These are phyloP conservation scores for Micoletzkya japonica DNA, from an alignment of 2,888 invertebrate genomes.

Conservation along the genomic window DNA sequence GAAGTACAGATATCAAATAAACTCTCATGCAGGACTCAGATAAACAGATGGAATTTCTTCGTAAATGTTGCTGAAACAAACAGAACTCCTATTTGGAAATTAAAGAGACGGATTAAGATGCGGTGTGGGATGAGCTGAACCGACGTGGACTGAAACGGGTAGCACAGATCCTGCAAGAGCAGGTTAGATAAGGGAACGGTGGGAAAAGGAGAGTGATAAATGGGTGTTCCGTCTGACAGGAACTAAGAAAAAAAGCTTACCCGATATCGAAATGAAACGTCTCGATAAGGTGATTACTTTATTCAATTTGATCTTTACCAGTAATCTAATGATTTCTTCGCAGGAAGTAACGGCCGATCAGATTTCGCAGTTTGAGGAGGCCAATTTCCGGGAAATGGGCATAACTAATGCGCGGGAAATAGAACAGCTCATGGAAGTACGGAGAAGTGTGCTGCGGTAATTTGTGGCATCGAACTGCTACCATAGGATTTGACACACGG, in stretches of 20 bases:
- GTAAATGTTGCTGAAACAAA: too few relatives aligned
- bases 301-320: background rate
- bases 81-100: too few relatives aligned
- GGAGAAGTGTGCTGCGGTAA: too few relatives aligned
- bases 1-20: too few relatives aligned
- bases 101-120: background rate
- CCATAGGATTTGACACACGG: too few relatives aligned
- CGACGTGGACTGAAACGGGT: background rate
- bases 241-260: too few relatives aligned
- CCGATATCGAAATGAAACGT: too few relatives aligned
- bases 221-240: too few relatives aligned
- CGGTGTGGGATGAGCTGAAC: background rate
- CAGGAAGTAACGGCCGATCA: conserved; percentile 17
- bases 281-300: background rate
- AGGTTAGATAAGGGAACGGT: background rate
- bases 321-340: background rate
- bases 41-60: too few relatives aligned
- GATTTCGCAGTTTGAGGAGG: conserved; percentile 21
- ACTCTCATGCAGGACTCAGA: too few relatives aligned
- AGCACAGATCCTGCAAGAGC: conserved; percentile 11
- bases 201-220: too few relatives aligned
- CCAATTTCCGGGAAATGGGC: conserved; percentile 29
- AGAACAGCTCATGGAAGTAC: conserved; percentile 17
- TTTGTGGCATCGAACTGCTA: too few relatives aligned
- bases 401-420: conserved; percentile 7